Evolutionary conservation across 2,797 vertebrate genomes (phyloP).

Genomic region (Leptodactylus fallax): DNA sequence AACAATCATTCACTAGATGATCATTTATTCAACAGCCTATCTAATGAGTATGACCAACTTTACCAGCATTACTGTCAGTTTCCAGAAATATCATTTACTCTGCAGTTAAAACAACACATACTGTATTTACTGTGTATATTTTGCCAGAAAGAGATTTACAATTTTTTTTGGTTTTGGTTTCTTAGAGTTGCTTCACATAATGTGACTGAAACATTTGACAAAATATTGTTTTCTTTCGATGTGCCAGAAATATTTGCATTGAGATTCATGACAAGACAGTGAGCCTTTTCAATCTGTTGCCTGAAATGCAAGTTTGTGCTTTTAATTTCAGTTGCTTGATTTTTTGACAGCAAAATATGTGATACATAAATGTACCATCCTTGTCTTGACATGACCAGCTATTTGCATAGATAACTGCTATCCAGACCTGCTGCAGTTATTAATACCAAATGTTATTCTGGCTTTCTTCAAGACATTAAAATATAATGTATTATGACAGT

Average conservation of each 20-base stretch:
- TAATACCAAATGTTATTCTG: background rate
- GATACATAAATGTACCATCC: background rate
- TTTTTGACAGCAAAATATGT: background rate
- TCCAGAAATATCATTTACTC: too few relatives aligned
- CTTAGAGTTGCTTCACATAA: background rate
- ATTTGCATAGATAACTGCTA: background rate
- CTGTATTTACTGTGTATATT: background rate
- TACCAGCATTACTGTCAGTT: too few relatives aligned
- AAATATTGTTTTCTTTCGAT: conserved; percentile 2
- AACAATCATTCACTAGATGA: too few relatives aligned
- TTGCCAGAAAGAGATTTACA: background rate
- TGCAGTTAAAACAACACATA: background rate
- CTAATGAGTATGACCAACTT: too few relatives aligned
- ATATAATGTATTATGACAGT: background rate
- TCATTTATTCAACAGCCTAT: too few relatives aligned
- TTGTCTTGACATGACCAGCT: background rate
- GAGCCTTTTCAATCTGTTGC: conserved; percentile 30
- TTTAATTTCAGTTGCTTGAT: background rate
- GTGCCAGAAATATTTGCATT: conserved; percentile 36
- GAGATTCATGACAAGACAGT: conserved; percentile 11
- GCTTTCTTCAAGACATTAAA: background rate
- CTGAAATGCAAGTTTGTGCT: background rate
- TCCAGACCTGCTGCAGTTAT: background rate
- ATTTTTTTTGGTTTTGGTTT: background rate
- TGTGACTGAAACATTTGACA: conserved; percentile 11